phyloP scores from a whole-genome alignment of 2,113 vertebrate species.

The Gadus macrocephalus region DNA sequence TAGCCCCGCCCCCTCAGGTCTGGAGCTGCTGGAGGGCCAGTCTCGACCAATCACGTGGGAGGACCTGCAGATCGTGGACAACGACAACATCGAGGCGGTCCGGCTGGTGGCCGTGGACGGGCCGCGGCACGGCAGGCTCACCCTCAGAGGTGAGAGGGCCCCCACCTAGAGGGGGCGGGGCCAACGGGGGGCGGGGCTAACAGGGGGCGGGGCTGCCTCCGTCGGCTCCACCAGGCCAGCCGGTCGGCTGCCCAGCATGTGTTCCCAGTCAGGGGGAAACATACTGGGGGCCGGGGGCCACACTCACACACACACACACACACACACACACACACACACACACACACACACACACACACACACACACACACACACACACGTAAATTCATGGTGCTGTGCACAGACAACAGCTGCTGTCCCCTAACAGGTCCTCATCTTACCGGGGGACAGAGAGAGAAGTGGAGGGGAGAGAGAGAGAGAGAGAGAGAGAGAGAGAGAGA shows the following conservation, averaged over 20 bases:
- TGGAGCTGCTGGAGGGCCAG: slow-evolving; percentile 71
- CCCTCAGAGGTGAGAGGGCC: slow-evolving; percentile 50
- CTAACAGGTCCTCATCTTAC: slow-evolving; percentile 55
- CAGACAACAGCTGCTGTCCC: slow-evolving; percentile 65
- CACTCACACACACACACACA: too few species aligned
- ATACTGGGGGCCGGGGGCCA: slow-evolving; percentile 40
- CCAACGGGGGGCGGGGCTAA: slow-evolving; percentile 2
- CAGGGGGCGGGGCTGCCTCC: slow-evolving; percentile 30
- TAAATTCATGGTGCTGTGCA: slow-evolving; percentile 58
- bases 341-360: too few species aligned
- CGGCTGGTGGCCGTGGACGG: slow-evolving; percentile 69
- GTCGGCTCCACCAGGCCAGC: slow-evolving; percentile 29
- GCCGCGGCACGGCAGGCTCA: slow-evolving; percentile 56
- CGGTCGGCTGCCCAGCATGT: slow-evolving; percentile 60
- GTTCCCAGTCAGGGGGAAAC: slow-evolving; percentile 74
- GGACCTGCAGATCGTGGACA: slow-evolving; percentile 71
- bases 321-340: too few species aligned
- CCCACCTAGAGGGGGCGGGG: background rate
- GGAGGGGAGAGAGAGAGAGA: background rate
- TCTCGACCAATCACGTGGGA: slow-evolving; percentile 61
- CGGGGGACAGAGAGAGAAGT: slow-evolving; percentile 14
- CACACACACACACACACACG: too few species aligned
- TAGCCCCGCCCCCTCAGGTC: slow-evolving; percentile 37
- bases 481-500: background rate
- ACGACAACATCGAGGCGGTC: slow-evolving; percentile 56